These are phyloP conservation scores for Drosophila neocordata DNA, from an alignment of 1,140 invertebrate species.

Conservation along the genomic window DNA sequence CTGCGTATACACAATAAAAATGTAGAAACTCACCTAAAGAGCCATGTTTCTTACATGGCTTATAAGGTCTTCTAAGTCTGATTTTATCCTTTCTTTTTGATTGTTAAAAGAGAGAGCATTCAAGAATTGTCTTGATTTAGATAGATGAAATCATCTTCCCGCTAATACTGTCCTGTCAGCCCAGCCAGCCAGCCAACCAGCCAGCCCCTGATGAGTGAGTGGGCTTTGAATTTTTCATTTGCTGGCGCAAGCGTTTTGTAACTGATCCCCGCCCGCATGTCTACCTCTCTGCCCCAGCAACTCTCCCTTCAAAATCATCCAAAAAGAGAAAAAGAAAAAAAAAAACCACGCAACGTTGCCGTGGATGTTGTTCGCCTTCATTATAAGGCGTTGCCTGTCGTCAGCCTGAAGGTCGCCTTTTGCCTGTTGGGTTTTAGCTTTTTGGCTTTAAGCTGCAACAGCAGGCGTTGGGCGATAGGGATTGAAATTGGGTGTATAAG, in stretches of 20 bases:
- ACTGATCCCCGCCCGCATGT: too few relatives aligned
- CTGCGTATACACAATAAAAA: too few relatives aligned
- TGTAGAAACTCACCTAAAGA: too few relatives aligned
- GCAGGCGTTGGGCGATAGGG: constrained; percentile 14
- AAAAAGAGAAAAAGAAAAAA: too few relatives aligned
- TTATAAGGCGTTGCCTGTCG: constrained; percentile 57
- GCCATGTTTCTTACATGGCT: too few relatives aligned
- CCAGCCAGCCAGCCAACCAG: neutral
- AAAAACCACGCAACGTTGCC: constrained; percentile 1
- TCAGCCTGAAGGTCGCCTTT: constrained; percentile 64
- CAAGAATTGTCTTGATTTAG: neutral
- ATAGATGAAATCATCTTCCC: neutral
- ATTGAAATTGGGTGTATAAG: neutral
- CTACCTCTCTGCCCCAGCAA: too few relatives aligned
- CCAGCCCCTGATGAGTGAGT: constrained; percentile 41
- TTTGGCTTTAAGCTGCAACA: constrained; percentile 31
- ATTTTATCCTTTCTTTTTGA: too few relatives aligned
- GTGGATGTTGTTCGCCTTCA: constrained; percentile 24
- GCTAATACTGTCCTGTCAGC: constrained; percentile 1
- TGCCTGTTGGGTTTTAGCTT: constrained; percentile 44
- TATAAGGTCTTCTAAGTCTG: too few relatives aligned
- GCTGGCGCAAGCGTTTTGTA: constrained; percentile 31
- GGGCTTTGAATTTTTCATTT: constrained; percentile 61
- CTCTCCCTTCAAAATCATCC: too few relatives aligned
- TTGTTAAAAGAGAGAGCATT: too few relatives aligned